Percentiles rank a stretch among this genome's conserved stretches.
phyloP scores from a whole-genome alignment of 2,888 invertebrate species.

The Xestia rhomboidea region DNA sequence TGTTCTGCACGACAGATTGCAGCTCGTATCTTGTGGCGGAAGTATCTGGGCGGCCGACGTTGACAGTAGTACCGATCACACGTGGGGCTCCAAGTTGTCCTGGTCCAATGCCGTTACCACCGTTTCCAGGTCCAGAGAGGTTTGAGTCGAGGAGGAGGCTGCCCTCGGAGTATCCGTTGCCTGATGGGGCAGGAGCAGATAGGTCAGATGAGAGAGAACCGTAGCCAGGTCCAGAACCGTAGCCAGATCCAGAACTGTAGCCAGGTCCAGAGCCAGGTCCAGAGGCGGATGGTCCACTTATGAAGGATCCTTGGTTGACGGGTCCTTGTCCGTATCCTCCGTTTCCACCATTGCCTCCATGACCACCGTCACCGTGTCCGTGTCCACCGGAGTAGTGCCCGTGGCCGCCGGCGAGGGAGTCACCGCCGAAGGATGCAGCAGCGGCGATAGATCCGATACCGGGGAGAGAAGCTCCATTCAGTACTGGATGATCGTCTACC shows the following conservation, averaged over 20 bases:
- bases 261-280: constrained; percentile 36
- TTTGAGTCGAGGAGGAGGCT: constrained; percentile 56
- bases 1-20: constrained; percentile 86
- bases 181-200: constrained; percentile 42
- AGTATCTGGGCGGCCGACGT: constrained; percentile 76
- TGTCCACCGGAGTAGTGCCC: constrained; percentile 25
- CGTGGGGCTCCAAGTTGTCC: constrained; percentile 73
- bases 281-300: constrained; percentile 39
- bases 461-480: constrained; percentile 59
- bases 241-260: background rate
- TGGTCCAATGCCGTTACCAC: constrained; percentile 50
- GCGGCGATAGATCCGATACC: constrained; percentile 54
- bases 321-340: constrained; percentile 21
- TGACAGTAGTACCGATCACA: constrained; percentile 80
- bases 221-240: constrained; percentile 40
- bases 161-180: constrained; percentile 55
- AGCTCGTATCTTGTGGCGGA: constrained; percentile 83
- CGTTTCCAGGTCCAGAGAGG: constrained; percentile 43
- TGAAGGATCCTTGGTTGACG: constrained; percentile 35
- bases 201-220: constrained; percentile 40
- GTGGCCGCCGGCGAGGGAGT: constrained; percentile 31
- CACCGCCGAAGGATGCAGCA: constrained; percentile 28
- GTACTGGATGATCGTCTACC: constrained; percentile 64
- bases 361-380: constrained; percentile 1
- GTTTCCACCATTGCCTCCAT: background rate